Evolutionary conservation across 2,888 invertebrate genomes (phyloP), one percentile per base, ranked within the genome.

Genomic region (Mechanitis messenoides): DNA sequence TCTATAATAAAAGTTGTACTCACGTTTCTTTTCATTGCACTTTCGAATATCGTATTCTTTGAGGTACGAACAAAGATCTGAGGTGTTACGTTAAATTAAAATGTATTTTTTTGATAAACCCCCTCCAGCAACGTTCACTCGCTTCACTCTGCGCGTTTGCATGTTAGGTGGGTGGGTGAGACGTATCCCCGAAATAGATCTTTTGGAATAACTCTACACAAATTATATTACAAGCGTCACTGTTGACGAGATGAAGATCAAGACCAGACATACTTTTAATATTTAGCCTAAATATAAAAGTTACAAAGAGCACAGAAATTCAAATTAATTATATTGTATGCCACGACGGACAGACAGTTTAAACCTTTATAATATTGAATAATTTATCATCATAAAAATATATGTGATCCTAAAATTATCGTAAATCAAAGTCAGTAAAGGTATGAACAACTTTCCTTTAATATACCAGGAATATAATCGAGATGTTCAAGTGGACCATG

Each of bases 141-240:
- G 79, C 73, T 72, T 81, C 74, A 76, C 79, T 77, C 78, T 77
- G 78, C 74, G 78, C 77, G 73, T 76, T 83, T 79, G 79, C 79
- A 75, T 78, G 76, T 71, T 61, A 65, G 68, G 70, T 70, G 71
- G 69, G 74, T 70, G 84, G 81, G 77, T 80, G 83, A 79, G 78
- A 76, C 79, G 81, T 69, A 77, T 71, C 71, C 84, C 89, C 78
- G 83, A 88, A 90, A 90, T 89, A 90, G 89, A 88, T 80, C 84
- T 86, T 88, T 88, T 85, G 87, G 86, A 89, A 89, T 87, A 88
- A 85, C 84, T 79, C 83, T 78, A 81, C 78, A 84, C 83, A 84
- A 87, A 87, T 86, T 87, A 87, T 86, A 85, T 83, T 83, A 71
- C 79, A 81, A 83, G 83, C 89, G 89, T 89, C 89, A 88, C 81